Evolutionary conservation across 2,113 vertebrate species (phyloP).

Genomic region (Eolophus roseicapilla): DNA sequence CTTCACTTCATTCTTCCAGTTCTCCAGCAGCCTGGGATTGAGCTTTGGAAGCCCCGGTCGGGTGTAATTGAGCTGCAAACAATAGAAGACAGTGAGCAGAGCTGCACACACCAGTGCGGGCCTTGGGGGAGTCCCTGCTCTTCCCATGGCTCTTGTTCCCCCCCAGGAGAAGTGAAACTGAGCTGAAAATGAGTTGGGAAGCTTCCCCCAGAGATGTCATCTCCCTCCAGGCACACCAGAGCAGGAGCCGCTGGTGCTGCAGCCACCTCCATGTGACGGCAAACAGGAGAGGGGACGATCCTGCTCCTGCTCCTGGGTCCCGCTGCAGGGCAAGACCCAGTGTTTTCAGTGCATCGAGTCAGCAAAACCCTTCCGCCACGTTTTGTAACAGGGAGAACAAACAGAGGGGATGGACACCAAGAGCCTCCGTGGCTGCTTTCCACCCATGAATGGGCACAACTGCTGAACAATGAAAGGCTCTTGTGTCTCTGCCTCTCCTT

Average conservation of each 20-base stretch:
- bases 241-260: background rate
- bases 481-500: slow-evolving; percentile 32
- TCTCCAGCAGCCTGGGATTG: slow-evolving; percentile 86
- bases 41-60: slow-evolving; percentile 94
- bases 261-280: background rate
- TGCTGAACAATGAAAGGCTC: slow-evolving; percentile 29
- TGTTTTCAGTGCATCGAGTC: fast-evolving
- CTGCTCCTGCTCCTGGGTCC: fast-evolving
- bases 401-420: background rate
- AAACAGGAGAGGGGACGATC: background rate
- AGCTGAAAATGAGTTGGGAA: background rate
- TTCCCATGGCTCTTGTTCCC: background rate
- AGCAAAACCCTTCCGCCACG: fast-evolving
- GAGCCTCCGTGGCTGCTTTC: background rate
- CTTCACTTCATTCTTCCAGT: slow-evolving; percentile 95
- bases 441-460: slow-evolving; percentile 21
- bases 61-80: slow-evolving; percentile 92
- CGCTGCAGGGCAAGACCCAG: fast-evolving
- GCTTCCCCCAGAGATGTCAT: background rate
- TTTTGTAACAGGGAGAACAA: slow-evolving; percentile 5
- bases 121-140: background rate
- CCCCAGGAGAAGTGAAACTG: background rate
- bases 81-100: slow-evolving; percentile 14
- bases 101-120: background rate
- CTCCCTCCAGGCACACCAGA: fast-evolving